These are phyloP conservation scores for Phylloscopus trochiloides DNA, from an alignment of 2,113 vertebrate species.

Conservation along the genomic window DNA sequence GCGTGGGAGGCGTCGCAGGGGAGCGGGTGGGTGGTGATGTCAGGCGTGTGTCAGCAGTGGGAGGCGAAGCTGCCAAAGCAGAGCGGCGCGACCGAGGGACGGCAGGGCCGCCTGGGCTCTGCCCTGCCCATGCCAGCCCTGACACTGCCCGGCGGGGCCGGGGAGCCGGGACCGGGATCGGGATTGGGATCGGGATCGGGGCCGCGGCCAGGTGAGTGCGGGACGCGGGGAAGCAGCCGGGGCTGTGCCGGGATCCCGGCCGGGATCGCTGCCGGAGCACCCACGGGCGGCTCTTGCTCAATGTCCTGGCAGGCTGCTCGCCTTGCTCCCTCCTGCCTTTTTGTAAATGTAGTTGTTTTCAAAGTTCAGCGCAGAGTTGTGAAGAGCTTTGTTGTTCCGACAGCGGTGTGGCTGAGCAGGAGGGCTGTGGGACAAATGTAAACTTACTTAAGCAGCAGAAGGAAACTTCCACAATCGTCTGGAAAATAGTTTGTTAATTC, in stretches of 20 bases:
- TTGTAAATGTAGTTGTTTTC: not conserved
- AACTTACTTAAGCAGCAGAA: not conserved
- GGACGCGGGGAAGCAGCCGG: not conserved
- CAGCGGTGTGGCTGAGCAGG: accelerated
- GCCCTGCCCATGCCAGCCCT: not conserved
- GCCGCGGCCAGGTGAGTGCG: constrained; percentile 47
- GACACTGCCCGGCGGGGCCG: accelerated
- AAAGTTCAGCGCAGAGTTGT: not conserved
- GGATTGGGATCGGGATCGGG: not conserved
- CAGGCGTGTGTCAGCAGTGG: constrained; percentile 72
- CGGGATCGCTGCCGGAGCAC: not conserved
- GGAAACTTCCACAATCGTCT: accelerated
- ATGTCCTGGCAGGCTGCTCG: accelerated
- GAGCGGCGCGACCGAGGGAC: constrained; percentile 62
- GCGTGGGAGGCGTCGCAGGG: constrained; percentile 35
- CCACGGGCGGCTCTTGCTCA: accelerated
- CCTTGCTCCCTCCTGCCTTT: not conserved
- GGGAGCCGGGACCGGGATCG: not conserved
- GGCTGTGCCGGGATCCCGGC: not conserved
- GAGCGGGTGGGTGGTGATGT: constrained; percentile 76
- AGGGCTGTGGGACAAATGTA: not conserved
- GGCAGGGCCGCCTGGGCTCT: not conserved
- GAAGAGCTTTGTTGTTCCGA: not conserved
- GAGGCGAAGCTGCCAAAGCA: constrained; percentile 74
- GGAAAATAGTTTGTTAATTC: not conserved